Conservation (phyloP, 2,888 invertebrate genomes). For the Acrobasis suavella region DNA sequence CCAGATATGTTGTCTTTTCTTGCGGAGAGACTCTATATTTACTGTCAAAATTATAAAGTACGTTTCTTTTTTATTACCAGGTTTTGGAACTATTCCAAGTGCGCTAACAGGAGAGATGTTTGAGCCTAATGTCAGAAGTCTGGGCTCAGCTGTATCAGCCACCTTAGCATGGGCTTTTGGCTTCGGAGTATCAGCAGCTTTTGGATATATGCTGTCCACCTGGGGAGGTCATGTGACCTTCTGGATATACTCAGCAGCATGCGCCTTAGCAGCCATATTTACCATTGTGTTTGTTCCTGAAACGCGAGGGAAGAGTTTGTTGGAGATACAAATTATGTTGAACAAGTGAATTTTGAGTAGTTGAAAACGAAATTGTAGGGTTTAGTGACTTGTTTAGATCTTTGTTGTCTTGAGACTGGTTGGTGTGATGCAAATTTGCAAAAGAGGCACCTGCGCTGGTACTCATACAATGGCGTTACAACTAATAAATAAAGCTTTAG, state of each 20-base stretch:
- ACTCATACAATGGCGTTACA: too few species aligned
- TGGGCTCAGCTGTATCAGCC: conserved; percentile 24
- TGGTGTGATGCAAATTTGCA: too few species aligned
- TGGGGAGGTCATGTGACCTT: conserved; percentile 29
- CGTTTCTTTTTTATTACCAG: conserved; percentile 36
- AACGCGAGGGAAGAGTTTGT: conserved; percentile 48
- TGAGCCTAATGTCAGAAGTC: conserved; percentile 32
- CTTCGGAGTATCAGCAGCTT: neutral
- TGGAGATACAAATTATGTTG: conserved; percentile 49
- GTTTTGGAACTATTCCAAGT: conserved; percentile 33
- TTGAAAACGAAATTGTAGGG: too few species aligned
- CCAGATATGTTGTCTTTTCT: too few species aligned
- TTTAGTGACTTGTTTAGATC: too few species aligned
- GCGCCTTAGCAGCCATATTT: conserved; percentile 27
- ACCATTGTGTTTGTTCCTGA: conserved; percentile 47
- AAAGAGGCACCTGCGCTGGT: too few species aligned
- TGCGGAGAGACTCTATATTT: too few species aligned
- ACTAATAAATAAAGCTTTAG: too few species aligned
- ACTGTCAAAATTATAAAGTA: conserved; percentile 29
- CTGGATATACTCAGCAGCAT: conserved; percentile 30
- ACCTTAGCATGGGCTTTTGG: neutral
- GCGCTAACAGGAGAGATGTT: conserved; percentile 36
- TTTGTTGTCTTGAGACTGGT: too few species aligned
- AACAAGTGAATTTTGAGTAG: conserved; percentile 31
- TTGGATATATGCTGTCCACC: conserved; percentile 11